Evolutionary conservation across 2,888 invertebrate genomes (phyloP), one percentile per base, ranked within the genome.

Genomic region (Coenonympha arcania): DNA sequence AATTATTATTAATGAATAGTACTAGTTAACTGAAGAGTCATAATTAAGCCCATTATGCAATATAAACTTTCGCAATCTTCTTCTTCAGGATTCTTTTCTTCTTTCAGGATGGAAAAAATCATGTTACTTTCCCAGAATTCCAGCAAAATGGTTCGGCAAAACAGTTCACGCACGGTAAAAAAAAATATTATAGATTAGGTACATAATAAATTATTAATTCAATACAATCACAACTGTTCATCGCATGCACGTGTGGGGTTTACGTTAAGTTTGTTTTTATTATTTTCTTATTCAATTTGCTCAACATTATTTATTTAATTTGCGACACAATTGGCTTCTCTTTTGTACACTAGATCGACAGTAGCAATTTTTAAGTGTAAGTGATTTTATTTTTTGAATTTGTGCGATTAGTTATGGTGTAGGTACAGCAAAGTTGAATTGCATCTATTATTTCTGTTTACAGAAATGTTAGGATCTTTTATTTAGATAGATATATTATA

Each of bases 71-170:
- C n/a, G n/a, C n/a, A n/a, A n/a, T n/a, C n/a, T n/a, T n/a, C n/a
- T n/a, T n/a, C n/a, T n/a, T 18, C 18, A 28, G n/a, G 4, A 11
- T 46, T 48, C 2, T 26, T 26, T 26, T 26, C 9, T 26, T 9
- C 9, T 45, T 28, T 51, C 86, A 94, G 92, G 93, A 94, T 76
- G 93, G 93, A 66, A 94, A 94, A 87, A 94, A 94, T 79, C 94
- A 94, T 84, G 95, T 95, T 64, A 93, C 93, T 78, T 95, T 95
- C 87, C 94, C 94, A 41, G 94, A 94, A 87, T 93, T 95, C 80
- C 93, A 94, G 83, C 94, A 94, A 86, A 95, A 95, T 70, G 95
- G 94, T 75, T 91, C 93, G 69, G 93, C 93, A 54, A 95, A 95
- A 88, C 93, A 93, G 79, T 92, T 95, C 87, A 91, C 93, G 77